Evolutionary conservation across 2,797 vertebrate species (phyloP).

Genomic region (Argyrosomus regius): DNA sequence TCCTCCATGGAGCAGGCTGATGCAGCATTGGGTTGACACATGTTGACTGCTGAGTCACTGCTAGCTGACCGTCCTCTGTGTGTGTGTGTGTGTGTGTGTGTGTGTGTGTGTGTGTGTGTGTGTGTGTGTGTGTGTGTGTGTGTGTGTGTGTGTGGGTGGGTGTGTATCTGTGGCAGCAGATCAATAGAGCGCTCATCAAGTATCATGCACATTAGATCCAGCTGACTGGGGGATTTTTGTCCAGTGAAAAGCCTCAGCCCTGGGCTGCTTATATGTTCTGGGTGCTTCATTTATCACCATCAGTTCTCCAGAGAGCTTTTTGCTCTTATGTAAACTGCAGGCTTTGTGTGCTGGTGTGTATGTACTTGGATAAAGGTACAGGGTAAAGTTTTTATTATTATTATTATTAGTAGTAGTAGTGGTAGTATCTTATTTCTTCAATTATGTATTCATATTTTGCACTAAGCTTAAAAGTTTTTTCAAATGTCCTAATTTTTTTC

Average conservation of each 20-base stretch:
- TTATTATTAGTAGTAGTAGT: too few species aligned
- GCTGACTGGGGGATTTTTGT: constrained; percentile 58
- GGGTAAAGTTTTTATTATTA: neutral
- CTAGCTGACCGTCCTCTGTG: constrained; percentile 48
- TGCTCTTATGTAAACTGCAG: constrained; percentile 15
- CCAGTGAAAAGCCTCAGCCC: constrained; percentile 23
- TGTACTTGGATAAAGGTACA: neutral
- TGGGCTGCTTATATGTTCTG: constrained; percentile 20
- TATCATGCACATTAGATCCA: constrained; percentile 50
- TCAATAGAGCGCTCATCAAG: constrained; percentile 65
- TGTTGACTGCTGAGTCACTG: constrained; percentile 73
- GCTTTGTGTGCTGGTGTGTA: constrained; percentile 12
- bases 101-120: constrained; percentile 32
- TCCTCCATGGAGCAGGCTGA: constrained; percentile 57
- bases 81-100: constrained; percentile 45
- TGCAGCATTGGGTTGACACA: constrained; percentile 55
- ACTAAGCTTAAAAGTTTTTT: too few species aligned
- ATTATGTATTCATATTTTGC: neutral
- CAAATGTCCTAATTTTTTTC: neutral
- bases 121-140: constrained; percentile 38
- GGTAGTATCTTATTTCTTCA: neutral
- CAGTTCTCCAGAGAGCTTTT: constrained; percentile 3
- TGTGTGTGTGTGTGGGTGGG: constrained; percentile 9
- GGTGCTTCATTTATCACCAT: constrained; percentile 27
- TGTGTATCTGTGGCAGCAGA: constrained; percentile 61